A percentile compares a stretch with the other conserved stretches of the same genome.
These are phyloP conservation scores for Craniophora ligustri DNA, from an alignment of 2,888 invertebrate species.

Conservation along the genomic window DNA sequence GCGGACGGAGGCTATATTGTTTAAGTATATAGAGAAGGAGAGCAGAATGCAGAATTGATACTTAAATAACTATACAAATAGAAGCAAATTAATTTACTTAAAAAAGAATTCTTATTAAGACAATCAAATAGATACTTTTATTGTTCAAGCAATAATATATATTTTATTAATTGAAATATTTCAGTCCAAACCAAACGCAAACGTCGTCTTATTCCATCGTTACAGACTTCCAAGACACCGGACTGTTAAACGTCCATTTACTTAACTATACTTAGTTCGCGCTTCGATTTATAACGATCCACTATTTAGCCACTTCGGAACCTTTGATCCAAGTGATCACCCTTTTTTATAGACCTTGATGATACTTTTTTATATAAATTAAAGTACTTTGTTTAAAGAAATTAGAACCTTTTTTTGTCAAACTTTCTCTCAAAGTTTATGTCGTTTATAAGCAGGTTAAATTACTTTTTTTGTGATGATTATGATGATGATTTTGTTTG, in stretches of 20 bases:
- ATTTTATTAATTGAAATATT: no score
- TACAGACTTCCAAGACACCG: constrained; percentile 42
- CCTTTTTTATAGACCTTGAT: constrained; percentile 46
- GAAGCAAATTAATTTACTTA: no score
- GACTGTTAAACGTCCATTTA: constrained; percentile 75
- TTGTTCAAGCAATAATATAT: no score
- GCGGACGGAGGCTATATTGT: no score
- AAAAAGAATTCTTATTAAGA: no score
- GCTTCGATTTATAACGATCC: constrained; percentile 82
- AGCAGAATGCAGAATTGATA: no score
- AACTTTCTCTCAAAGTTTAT: constrained; percentile 36
- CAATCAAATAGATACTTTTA: no score
- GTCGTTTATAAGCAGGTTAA: constrained; percentile 50
- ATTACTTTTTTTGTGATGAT: constrained; percentile 33
- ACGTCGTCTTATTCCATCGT: constrained; percentile 25
- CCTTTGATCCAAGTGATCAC: constrained; percentile 54
- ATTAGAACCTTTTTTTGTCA: constrained; percentile 43
- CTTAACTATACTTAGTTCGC: constrained; percentile 81
- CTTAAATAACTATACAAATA: no score
- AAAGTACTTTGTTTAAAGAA: constrained; percentile 44
- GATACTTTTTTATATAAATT: constrained; percentile 43
- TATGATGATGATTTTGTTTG: constrained; percentile 18
- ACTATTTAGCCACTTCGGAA: constrained; percentile 67
- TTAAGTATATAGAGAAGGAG: no score
- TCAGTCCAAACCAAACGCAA: no score